phyloP scores from a whole-genome alignment of 35 echinoderm and acorn worm genomes.

The Acanthaster planci region DNA sequence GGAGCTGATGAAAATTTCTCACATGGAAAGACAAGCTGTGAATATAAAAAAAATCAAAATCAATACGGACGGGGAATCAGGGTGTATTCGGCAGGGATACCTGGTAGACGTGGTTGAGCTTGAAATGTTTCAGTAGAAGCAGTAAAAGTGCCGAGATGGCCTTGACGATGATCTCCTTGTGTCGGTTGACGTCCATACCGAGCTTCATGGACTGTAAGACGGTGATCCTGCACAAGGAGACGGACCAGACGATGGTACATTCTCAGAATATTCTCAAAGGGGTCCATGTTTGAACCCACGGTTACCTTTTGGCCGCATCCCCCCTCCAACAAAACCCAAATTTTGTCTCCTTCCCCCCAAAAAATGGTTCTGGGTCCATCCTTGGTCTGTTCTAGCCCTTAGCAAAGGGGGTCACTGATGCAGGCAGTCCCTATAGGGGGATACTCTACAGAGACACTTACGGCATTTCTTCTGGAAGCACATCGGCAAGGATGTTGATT shows the following conservation, averaged over 20 bases:
- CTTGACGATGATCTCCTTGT: slow-evolving; percentile 98
- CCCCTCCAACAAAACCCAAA: neutral
- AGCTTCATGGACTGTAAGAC: slow-evolving; percentile 96
- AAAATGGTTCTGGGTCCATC: too few species aligned
- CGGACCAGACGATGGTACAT: too few species aligned
- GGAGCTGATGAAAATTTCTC: too few species aligned
- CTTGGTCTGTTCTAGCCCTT: too few species aligned
- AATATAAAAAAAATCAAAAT: too few species aligned
- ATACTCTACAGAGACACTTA: slow-evolving; percentile 49
- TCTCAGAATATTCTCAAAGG: too few species aligned
- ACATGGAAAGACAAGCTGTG: too few species aligned
- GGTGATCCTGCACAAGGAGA: slow-evolving; percentile 81
- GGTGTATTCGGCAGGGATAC: slow-evolving; percentile 27
- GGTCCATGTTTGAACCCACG: too few species aligned
- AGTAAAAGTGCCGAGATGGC: slow-evolving; percentile 82
- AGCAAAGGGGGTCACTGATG: too few species aligned
- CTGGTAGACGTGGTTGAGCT: slow-evolving; percentile 99
- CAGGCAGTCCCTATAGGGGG: neutral
- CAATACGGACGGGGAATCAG: too few species aligned
- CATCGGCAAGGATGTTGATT: slow-evolving; percentile 97
- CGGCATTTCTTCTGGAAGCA: slow-evolving; percentile 99
- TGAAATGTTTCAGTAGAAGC: slow-evolving; percentile 96
- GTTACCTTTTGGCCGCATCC: too few species aligned
- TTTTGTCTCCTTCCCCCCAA: too few species aligned
- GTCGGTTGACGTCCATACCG: slow-evolving; percentile 96